A percentile compares a stretch with the other conserved stretches of the same genome.
Evolutionary conservation across 64 coral and sea anemone species (phyloP).

Genomic region (Montipora foliosa): DNA sequence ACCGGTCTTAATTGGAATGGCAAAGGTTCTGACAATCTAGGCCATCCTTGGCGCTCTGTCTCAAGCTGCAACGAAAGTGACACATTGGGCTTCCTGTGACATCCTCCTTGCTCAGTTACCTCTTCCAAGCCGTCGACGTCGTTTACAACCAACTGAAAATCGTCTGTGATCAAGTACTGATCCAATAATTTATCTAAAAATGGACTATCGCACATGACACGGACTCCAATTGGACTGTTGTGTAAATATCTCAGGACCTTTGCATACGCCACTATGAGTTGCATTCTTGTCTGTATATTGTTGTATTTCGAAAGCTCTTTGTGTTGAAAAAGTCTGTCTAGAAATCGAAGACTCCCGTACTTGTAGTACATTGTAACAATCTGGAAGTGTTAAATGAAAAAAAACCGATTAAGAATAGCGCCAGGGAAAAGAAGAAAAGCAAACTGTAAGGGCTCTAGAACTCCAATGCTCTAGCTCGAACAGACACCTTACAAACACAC

Average conservation of each 20-base stretch:
- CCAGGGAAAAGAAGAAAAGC: not conserved
- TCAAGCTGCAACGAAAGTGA: not conserved
- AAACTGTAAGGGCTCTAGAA: no score
- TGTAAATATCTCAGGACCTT: not conserved
- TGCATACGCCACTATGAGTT: not conserved
- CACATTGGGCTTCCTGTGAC: not conserved
- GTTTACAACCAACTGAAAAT: conserved; percentile 9
- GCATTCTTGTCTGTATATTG: conserved; percentile 4
- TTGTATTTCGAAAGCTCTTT: not conserved
- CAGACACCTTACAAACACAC: no score
- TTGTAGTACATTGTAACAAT: conserved; percentile 18
- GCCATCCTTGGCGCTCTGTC: not conserved
- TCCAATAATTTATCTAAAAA: conserved; percentile 4
- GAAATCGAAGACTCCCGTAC: not conserved
- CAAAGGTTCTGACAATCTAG: not conserved
- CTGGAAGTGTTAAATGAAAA: not conserved
- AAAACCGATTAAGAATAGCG: not conserved
- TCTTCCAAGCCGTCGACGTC: conserved; percentile 15
- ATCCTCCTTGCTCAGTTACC: not conserved
- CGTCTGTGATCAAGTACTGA: conserved; percentile 27
- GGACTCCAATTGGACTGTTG: conserved; percentile 20
- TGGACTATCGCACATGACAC: conserved; percentile 22
- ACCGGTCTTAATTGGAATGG: not conserved
- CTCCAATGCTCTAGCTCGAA: no score
- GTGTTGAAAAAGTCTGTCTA: not conserved